phyloP scores from a whole-genome alignment of 2,888 invertebrate species.

The Cistogaster globosa region DNA sequence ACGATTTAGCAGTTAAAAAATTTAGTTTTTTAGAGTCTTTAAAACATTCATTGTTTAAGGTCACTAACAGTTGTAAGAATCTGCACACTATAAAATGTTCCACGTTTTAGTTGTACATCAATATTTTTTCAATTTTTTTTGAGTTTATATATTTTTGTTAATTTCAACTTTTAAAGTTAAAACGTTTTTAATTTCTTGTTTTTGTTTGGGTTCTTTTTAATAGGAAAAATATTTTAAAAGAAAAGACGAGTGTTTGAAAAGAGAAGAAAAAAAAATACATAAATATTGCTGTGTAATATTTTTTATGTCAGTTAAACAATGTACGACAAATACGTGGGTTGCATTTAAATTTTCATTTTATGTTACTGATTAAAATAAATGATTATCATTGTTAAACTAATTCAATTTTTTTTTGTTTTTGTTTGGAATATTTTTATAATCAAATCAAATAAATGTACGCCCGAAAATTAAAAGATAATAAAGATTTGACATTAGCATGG shows the following conservation, averaged over 20 bases:
- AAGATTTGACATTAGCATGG: constrained; percentile 15
- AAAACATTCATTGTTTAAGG: too few species aligned
- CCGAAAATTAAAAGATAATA: constrained; percentile 39
- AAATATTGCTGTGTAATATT: constrained; percentile 29
- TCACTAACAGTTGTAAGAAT: too few species aligned
- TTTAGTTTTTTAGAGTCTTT: too few species aligned
- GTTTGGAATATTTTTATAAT: constrained; percentile 15
- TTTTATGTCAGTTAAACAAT: constrained; percentile 49
- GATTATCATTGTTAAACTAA: constrained; percentile 48
- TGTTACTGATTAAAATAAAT: constrained; percentile 59
- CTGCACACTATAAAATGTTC: not conserved
- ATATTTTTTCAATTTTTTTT: too few species aligned
- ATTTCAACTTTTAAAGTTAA: constrained; percentile 19
- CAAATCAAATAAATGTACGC: constrained; percentile 51
- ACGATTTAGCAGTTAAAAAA: too few species aligned
- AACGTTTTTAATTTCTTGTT: constrained; percentile 16
- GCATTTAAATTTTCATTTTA: constrained; percentile 58
- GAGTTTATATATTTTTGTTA: constrained; percentile 33
- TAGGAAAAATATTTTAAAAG: constrained; percentile 24
- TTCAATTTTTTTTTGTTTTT: constrained; percentile 4
- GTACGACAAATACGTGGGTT: constrained; percentile 68
- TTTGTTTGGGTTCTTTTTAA: constrained; percentile 22
- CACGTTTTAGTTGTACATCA: too few species aligned
- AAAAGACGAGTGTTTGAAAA: constrained; percentile 4
- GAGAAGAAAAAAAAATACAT: constrained; percentile 18